Evolutionary conservation across 2,797 vertebrate genomes (phyloP).

Genomic region (Platalea minor): DNA sequence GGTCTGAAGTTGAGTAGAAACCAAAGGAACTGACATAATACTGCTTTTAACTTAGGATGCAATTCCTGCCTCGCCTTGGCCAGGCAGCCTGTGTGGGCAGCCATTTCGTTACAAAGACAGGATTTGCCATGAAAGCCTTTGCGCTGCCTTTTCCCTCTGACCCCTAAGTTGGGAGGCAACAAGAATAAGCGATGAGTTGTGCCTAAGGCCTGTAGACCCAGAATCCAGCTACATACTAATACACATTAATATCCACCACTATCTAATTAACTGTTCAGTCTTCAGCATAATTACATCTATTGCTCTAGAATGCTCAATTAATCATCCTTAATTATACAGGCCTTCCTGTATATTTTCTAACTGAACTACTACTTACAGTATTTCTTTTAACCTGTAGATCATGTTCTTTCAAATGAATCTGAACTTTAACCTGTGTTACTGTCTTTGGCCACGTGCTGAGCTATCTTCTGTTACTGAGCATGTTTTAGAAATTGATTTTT

Average conservation of each 20-base stretch:
- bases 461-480: neutral
- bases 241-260: neutral
- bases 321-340: neutral
- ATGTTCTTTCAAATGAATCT: neutral
- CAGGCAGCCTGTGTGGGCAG: rapidly evolving
- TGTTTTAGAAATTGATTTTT: neutral
- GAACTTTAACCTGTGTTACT: neutral
- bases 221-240: neutral
- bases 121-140: neutral
- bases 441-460: neutral
- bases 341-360: neutral
- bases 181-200: neutral
- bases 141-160: neutral
- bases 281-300: neutral
- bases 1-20: neutral
- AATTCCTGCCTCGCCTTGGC: neutral
- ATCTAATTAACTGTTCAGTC: neutral
- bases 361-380: neutral
- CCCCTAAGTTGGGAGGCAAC: neutral
- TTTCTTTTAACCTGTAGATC: neutral
- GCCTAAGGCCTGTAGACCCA: neutral
- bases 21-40: neutral
- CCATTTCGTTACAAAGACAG: neutral
- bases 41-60: neutral
- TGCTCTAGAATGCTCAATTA: neutral